A percentile compares a stretch with the other conserved stretches of the same genome.
Evolutionary conservation across 2,888 invertebrate species (phyloP).

Genomic region (Myopa tessellatipennis): DNA sequence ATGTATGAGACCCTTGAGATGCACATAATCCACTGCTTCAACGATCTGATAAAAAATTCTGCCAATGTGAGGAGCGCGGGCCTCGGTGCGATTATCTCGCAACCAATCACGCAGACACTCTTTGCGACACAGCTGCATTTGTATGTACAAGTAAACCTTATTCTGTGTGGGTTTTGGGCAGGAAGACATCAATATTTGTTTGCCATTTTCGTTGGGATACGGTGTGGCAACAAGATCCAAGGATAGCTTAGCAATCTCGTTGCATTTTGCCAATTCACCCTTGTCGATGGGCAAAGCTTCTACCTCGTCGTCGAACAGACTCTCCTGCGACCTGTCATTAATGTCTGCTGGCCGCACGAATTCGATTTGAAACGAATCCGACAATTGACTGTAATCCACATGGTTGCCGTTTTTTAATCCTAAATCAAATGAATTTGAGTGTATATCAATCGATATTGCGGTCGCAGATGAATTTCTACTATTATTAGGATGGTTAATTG

Average conservation of each 20-base stretch:
- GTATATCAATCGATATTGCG: conserved; percentile 61
- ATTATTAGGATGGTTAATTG: neutral
- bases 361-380: conserved; percentile 68
- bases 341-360: conserved; percentile 59
- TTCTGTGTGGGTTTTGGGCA: conserved; percentile 54
- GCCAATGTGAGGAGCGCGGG: conserved; percentile 71
- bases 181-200: conserved; percentile 40
- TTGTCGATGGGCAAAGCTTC: conserved; percentile 28
- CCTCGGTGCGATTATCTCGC: conserved; percentile 70
- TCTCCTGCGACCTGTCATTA: conserved; percentile 41
- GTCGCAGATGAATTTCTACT: conserved; percentile 37
- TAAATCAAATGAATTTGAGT: conserved; percentile 57
- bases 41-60: conserved; percentile 90
- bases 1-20: conserved; percentile 92
- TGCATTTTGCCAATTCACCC: neutral
- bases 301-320: conserved; percentile 43
- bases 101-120: conserved; percentile 95
- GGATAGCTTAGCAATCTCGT: conserved; percentile 54
- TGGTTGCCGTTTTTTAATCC: conserved; percentile 46
- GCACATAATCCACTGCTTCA: conserved; percentile 95
- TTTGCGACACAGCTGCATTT: conserved; percentile 94
- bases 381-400: conserved; percentile 62
- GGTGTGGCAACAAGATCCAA: conserved; percentile 56
- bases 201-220: conserved; percentile 43
- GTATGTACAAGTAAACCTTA: conserved; percentile 89